A percentile compares a stretch with the other conserved stretches of the same genome.
phyloP scores from a whole-genome alignment of 2,113 vertebrate species.

The Pristiophorus japonicus region DNA sequence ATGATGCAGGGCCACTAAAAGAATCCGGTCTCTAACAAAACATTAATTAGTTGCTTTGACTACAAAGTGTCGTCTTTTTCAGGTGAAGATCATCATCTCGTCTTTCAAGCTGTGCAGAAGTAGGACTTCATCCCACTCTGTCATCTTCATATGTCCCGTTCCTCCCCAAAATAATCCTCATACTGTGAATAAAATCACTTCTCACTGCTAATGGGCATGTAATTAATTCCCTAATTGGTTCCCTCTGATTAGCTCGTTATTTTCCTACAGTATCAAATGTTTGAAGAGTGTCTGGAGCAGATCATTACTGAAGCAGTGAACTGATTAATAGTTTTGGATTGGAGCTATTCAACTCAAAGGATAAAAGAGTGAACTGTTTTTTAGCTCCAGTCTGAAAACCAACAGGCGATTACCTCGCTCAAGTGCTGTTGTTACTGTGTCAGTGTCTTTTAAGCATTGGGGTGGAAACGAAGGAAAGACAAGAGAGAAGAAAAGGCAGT shows the following conservation, averaged over 20 bases:
- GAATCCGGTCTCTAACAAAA: too few species aligned
- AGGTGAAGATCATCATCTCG: not conserved
- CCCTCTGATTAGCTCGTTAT: not conserved
- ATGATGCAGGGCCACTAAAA: not conserved
- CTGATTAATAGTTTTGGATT: slow-evolving; percentile 1
- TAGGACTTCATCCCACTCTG: not conserved
- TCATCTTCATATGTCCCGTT: not conserved
- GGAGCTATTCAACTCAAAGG: not conserved
- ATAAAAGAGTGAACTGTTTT: not conserved
- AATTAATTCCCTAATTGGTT: slow-evolving; percentile 23
- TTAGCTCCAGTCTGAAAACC: not conserved
- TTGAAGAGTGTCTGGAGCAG: not conserved
- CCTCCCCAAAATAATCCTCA: not conserved
- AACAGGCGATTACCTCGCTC: not conserved
- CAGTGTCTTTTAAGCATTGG: not conserved
- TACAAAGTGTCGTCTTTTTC: not conserved
- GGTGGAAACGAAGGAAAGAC: not conserved
- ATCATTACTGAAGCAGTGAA: slow-evolving; percentile 12
- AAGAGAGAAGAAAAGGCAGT: not conserved
- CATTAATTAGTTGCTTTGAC: not conserved
- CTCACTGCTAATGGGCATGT: not conserved
- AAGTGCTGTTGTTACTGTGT: not conserved
- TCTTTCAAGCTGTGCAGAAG: not conserved
- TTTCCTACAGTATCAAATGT: not conserved
- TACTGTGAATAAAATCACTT: not conserved